Base-by-base conservation (phyloP, 2,888 invertebrate species). In the Caenorhabditis sinica region DNA sequence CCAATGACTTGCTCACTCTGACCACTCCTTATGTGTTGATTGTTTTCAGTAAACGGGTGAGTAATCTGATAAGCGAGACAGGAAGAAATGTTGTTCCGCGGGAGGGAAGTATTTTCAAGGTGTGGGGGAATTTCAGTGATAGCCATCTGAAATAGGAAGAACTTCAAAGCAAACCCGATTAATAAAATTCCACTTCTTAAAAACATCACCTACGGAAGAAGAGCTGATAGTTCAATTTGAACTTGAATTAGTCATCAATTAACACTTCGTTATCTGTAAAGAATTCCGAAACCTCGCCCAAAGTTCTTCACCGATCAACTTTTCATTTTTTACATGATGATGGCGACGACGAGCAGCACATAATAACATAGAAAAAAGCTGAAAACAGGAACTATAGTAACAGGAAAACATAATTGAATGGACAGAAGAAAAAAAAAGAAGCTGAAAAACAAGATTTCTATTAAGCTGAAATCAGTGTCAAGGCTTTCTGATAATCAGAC, bases 11-110 rank as follows among this genome's bases (percentile, higher is more conserved):
- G 68, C 77, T 83, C 36, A 56, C 61, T 11, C 66, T 83, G 11
- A 28, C 83, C 5, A 60, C 83, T 15, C 83, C 83, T 9, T 60
- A 63, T 30, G 56, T 77, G 45, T 63, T 77, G 36, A 45, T 83
- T 72, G 30, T 74, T 68, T 83, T 83, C 73, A 83, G 83, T 40
- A 77, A 65, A 33, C 45, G 53, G 43, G 77, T 83, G 73, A 83
- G 83, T 79, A 56, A 79, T 25, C 17, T 23, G 60, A 56, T 72
- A 63, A 51, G 56, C 28, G 30, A 60, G 40, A 28, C 15, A 51
- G 60, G 36, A 73, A 73, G 61, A 20, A 40, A 40, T 40, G 40
- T 40, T 40, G 6, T 40, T 40, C 2, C 40, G 4, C 13, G 11
- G 11, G 40, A 40, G 6, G 40, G 40, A 40, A 40, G 36, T 23